phyloP scores from a whole-genome alignment of 2,113 vertebrate species.

The Ctenomys sociabilis region DNA sequence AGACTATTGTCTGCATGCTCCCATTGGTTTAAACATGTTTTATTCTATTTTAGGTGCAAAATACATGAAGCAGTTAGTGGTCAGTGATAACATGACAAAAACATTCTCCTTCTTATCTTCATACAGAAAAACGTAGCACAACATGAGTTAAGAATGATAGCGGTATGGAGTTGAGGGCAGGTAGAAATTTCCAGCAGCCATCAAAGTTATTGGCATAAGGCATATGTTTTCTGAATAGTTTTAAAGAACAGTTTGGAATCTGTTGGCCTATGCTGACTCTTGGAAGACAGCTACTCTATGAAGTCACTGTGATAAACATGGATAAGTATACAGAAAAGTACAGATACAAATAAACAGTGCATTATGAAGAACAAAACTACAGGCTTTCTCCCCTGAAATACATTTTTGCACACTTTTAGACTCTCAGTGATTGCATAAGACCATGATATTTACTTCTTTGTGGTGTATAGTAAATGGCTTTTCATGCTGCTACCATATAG shows the following conservation, averaged over 20 bases:
- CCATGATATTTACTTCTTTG: background rate
- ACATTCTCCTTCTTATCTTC: background rate
- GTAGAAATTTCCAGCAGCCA: background rate
- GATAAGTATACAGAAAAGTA: background rate
- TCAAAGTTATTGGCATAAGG: background rate
- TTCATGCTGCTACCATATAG: background rate
- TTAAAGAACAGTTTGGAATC: background rate
- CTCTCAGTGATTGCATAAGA: background rate
- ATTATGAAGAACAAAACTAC: background rate
- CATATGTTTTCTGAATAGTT: slow-evolving; percentile 4
- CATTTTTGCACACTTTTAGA: background rate
- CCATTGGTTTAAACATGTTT: background rate
- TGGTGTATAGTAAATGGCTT: background rate
- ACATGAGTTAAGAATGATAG: background rate
- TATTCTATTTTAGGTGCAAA: background rate
- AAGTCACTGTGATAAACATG: background rate
- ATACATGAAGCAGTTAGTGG: background rate
- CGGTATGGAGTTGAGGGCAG: background rate
- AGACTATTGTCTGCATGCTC: background rate
- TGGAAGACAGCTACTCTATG: background rate
- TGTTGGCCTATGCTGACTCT: background rate
- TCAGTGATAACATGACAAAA: background rate
- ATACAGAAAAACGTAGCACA: background rate
- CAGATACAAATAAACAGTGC: background rate
- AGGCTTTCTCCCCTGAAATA: background rate